phyloP scores from a whole-genome alignment of 2,113 vertebrate genomes.

The Chrysemys picta region DNA sequence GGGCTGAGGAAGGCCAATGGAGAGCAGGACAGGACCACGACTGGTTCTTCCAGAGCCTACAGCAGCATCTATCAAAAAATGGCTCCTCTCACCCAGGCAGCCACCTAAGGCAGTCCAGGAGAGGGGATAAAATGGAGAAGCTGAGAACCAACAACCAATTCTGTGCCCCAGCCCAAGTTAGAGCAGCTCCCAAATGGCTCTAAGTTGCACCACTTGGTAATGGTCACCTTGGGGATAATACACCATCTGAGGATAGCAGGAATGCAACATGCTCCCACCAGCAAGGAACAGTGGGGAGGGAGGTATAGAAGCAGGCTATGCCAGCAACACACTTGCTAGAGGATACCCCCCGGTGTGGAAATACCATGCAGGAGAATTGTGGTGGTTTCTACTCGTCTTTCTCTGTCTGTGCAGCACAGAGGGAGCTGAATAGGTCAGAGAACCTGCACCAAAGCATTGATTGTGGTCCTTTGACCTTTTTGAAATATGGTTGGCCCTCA shows the following conservation, averaged over 20 bases:
- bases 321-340: background rate
- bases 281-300: background rate
- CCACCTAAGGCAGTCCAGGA: too few relatives aligned
- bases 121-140: background rate
- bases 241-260: fast-evolving
- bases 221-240: background rate
- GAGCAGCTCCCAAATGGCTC: background rate
- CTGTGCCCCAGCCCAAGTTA: background rate
- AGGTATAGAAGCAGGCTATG: background rate
- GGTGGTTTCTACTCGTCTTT: background rate
- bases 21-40: background rate
- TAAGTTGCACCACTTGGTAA: background rate
- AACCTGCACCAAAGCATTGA: background rate
- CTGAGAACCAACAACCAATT: background rate
- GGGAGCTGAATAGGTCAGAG: background rate
- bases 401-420: background rate
- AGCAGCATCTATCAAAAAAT: background rate
- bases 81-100: background rate
- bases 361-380: background rate
- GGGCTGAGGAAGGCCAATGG: background rate
- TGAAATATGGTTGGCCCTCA: background rate
- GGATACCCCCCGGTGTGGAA: background rate
- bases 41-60: background rate
- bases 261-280: background rate
- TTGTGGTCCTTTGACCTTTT: background rate